Evolutionary conservation across 2,888 invertebrate species (phyloP).

Genomic region (Drosophila neonasuta): DNA sequence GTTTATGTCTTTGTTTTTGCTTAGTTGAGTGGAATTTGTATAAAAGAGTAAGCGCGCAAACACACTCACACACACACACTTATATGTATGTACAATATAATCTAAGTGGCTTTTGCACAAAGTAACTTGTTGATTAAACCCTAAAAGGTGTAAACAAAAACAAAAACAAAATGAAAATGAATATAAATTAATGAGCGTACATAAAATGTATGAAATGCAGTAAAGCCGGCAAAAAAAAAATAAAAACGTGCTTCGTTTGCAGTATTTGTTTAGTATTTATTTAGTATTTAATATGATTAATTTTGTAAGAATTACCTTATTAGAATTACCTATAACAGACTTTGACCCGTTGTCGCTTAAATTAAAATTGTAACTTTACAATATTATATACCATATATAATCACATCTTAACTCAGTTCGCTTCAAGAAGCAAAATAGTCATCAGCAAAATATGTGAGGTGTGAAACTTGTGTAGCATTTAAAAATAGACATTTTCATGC

Average conservation of each 20-base stretch:
- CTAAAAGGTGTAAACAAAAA: constrained; percentile 34
- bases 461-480: not conserved
- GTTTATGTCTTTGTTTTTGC: constrained; percentile 69
- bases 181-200: constrained; percentile 17
- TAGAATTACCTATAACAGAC: too few species aligned
- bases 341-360: too few species aligned
- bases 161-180: constrained; percentile 35
- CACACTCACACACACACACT: constrained; percentile 1
- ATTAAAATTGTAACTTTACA: too few species aligned
- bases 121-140: constrained; percentile 50
- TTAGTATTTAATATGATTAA: too few species aligned
- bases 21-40: constrained; percentile 52
- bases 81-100: not conserved
- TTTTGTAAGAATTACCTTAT: too few species aligned
- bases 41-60: constrained; percentile 8
- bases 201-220: constrained; percentile 1
- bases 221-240: not conserved
- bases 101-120: constrained; percentile 10
- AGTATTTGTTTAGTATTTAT: not conserved
- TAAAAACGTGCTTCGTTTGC: not conserved
- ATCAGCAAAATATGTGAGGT: not conserved
- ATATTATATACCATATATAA: too few species aligned
- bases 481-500: constrained; percentile 56
- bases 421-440: not conserved
- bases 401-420: too few species aligned